These are phyloP conservation scores for Cathartes aura DNA, from an alignment of 2,113 vertebrate species.

Conservation along the genomic window DNA sequence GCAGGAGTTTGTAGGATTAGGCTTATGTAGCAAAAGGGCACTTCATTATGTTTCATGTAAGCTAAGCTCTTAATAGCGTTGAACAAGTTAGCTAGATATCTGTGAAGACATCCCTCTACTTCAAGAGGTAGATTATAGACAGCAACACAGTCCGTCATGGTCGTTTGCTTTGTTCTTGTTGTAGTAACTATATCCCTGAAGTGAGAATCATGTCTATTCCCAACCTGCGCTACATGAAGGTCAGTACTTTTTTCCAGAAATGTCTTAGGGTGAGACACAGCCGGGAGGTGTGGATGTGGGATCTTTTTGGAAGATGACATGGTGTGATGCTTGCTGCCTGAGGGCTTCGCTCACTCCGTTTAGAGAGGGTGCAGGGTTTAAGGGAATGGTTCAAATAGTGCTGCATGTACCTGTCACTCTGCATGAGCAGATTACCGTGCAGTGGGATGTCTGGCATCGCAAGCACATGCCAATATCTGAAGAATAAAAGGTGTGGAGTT, in stretches of 20 bases:
- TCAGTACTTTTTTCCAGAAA: slow-evolving; percentile 65
- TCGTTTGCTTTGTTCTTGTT: slow-evolving; percentile 27
- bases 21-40: neutral
- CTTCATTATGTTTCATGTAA: neutral
- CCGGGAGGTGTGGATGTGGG: neutral
- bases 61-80: neutral
- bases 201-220: slow-evolving; percentile 99
- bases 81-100: neutral
- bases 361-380: neutral
- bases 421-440: neutral
- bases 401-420: neutral
- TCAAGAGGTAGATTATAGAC: neutral
- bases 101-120: neutral
- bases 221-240: slow-evolving; percentile 96
- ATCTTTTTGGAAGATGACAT: neutral
- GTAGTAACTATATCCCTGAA: slow-evolving; percentile 96
- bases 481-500: neutral
- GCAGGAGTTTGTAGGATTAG: neutral
- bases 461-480: neutral
- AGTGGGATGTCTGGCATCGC: neutral
- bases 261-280: neutral
- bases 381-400: neutral
- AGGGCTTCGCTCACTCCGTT: fast-evolving
- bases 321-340: neutral
- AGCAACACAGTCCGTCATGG: neutral